Evolutionary conservation across 2,113 vertebrate species (phyloP), one percentile per base, ranked within the genome.

Genomic region (Pollimyrus isidori): DNA sequence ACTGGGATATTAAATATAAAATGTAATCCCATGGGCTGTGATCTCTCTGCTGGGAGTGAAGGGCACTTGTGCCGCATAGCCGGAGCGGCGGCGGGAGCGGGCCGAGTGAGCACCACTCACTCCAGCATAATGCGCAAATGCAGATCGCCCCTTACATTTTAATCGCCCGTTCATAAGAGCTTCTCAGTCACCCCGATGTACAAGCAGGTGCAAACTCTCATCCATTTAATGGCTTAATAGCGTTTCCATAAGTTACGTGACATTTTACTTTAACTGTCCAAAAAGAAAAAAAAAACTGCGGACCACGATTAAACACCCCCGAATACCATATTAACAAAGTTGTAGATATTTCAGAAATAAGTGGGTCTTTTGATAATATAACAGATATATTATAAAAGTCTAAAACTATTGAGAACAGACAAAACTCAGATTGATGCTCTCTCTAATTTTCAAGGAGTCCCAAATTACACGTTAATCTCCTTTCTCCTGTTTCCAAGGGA

Each of bases 191-290:
- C 82, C 82, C 39, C 45, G 42, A 84, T 23, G 7, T 84, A 49
- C 45, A 84, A 42, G 42, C 82, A 84, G 39, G 39, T 48, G 45
- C 82, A 84, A 84, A 84, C 82, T 84, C 82, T 84, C 82, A 84
- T 80, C 21, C 15, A 46, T 84, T 84, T 84, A 84, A 84, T 84
- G 82, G 82, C 82, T 84, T 84, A 84, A 84, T 84, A 84, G 82
- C 82, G 21, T 46, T 84, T 46, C 82, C 82, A 46, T 84, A 84
- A 84, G 45, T 84, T 84, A 84, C 10, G 45, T 48, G 45, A 84
- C 82, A 84, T 84, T 84, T 84, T 84, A 84, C 45, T 84, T 84
- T 42, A 84, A 46, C 39, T 84, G 45, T 48, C 21, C 62, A 65
- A 65, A 62, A 83, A 83, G 35, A 83, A 39, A 84, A 42, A 10